Percentiles rank a stretch among this genome's conserved stretches.
Evolutionary conservation across 2,797 vertebrate species (phyloP).

Genomic region (Potorous gilbertii): DNA sequence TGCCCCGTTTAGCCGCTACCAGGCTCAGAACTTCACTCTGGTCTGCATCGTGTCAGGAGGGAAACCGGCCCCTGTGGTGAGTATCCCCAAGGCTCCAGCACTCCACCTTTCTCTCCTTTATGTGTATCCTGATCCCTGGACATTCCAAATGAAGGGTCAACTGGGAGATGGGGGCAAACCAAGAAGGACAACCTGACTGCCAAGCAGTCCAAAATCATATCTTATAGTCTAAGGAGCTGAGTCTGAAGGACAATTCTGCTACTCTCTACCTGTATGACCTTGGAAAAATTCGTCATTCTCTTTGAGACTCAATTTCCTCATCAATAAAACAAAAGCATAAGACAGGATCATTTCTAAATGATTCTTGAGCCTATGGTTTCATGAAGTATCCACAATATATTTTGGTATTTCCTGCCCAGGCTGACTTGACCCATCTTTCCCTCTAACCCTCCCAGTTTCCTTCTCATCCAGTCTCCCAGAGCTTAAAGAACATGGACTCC

Average conservation of each 20-base stretch:
- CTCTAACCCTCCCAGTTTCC: fast-evolving
- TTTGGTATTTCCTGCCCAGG: background rate
- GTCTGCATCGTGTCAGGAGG: constrained; percentile 94
- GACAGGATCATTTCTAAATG: background rate
- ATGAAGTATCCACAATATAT: background rate
- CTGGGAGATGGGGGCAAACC: background rate
- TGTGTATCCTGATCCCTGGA: background rate
- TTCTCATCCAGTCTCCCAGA: background rate
- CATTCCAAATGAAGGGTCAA: background rate
- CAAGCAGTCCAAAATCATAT: background rate
- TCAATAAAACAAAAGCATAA: background rate
- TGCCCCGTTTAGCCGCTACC: constrained; percentile 93
- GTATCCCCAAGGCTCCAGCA: constrained; percentile 64
- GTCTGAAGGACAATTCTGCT: background rate
- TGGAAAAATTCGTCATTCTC: background rate
- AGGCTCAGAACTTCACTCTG: constrained; percentile 96
- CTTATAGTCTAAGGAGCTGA: background rate
- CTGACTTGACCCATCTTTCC: fast-evolving
- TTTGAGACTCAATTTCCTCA: background rate
- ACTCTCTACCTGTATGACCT: background rate
- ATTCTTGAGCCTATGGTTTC: background rate
- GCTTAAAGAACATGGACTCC: background rate
- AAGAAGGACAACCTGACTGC: background rate
- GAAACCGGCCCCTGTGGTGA: constrained; percentile 93
- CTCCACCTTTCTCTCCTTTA: fast-evolving